Percentiles rank a stretch among this genome's conserved stretches.
These are phyloP conservation scores for Pristionchus maxplancki DNA, from an alignment of 2,888 invertebrate genomes.

Conservation along the genomic window DNA sequence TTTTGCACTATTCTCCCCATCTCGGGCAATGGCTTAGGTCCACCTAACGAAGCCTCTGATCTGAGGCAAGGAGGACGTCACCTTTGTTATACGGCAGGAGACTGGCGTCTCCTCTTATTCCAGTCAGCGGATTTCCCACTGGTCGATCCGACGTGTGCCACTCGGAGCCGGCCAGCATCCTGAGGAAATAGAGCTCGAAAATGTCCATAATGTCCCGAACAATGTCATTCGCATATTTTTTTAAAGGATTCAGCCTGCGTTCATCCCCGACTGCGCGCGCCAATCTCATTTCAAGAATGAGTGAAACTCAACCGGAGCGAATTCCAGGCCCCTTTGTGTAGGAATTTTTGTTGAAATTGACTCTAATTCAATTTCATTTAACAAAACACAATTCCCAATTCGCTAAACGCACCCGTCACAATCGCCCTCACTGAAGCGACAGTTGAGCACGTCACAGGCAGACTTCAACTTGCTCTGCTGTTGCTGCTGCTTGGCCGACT, in stretches of 20 bases:
- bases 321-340: too few species aligned
- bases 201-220: too few species aligned
- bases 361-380: background rate
- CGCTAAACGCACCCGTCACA: slow-evolving; percentile 37
- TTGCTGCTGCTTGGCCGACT: background rate
- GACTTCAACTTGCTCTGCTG: background rate
- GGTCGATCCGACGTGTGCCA: slow-evolving; percentile 63
- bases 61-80: too few species aligned
- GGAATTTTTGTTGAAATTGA: too few species aligned
- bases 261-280: too few species aligned
- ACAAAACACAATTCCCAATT: background rate
- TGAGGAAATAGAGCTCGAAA: background rate
- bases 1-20: too few species aligned
- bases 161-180: slow-evolving; percentile 53
- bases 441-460: slow-evolving; percentile 51
- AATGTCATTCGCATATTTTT: too few species aligned
- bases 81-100: slow-evolving; percentile 68
- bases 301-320: too few species aligned
- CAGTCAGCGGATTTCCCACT: slow-evolving; percentile 70
- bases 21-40: too few species aligned
- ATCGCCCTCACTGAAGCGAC: slow-evolving; percentile 42
- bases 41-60: too few species aligned
- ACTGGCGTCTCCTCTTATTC: slow-evolving; percentile 71
- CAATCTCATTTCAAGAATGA: too few species aligned
- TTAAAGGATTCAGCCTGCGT: too few species aligned